Base-by-base conservation (phyloP, 2,113 vertebrate species). In the Progne subis region DNA sequence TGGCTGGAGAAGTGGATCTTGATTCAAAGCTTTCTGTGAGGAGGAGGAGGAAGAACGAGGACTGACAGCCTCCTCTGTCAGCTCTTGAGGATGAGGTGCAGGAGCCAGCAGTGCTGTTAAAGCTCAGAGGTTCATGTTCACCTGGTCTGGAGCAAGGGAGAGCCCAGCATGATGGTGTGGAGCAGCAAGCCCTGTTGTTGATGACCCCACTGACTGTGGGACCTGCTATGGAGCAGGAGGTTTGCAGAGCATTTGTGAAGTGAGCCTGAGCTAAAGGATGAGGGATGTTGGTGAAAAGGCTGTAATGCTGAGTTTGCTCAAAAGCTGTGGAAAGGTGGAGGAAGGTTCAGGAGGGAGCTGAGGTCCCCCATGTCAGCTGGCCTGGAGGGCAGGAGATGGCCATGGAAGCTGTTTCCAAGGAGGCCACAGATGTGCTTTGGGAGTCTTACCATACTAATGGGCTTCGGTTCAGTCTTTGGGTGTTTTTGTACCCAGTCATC, bases 11-110 rank as follows among this genome's bases (percentile, higher is more conserved):
- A 80, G 78, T 25, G 34, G n/a, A 60, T 84, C 57, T 72, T 70
- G 55, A 92, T 88, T 88, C 87, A 85, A 59, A 82, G 57, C 57
- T 84, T 78, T 85, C 57, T 63, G 29, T n/a, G 82, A 69, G 55
- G 79, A 69, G 53, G 78, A 75, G 43, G 67, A 69, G 70, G 89
- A 84, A 31, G 74, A 79, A 57, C 0, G 10, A 90, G 79, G 75
- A 31, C 68, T 61, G 63, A 61, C 63, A 82, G 47, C 31, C 21
- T 72, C 44, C 67, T 91, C 1, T 2, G 26, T 31, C 67, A 21
- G 69, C 52, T 74, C 68, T 23, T 29, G 29, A 41, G 83, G 44
- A 18, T 24, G 81, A 79, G 44, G 8, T 29, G 46, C 49, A 52
- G 81, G 77, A 76, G 57, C 12, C 53, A 56, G 32, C 26, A 81